Conservation (phyloP, 2,888 invertebrate genomes). For the Pegoplata infirma region DNA sequence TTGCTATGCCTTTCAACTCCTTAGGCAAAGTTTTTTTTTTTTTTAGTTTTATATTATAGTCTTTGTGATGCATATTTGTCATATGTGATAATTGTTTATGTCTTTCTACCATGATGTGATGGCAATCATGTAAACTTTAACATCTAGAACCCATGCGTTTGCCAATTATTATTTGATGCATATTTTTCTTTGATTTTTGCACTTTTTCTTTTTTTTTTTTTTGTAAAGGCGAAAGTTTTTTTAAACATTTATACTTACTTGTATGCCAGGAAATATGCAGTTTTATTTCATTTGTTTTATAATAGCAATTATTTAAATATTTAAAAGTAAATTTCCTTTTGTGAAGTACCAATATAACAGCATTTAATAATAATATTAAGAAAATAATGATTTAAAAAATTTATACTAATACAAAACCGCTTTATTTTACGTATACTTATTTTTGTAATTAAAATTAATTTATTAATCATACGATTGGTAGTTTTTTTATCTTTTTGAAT, state of each 20-base stretch:
- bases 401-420: too few relatives aligned
- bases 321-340: too few relatives aligned
- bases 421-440: too few relatives aligned
- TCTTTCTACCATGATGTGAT: neutral
- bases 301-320: neutral
- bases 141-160: conserved; percentile 55
- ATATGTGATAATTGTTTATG: conserved; percentile 35
- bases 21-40: neutral
- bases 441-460: too few relatives aligned
- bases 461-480: too few relatives aligned
- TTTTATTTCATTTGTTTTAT: neutral
- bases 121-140: neutral
- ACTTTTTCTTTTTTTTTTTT: conserved; percentile 51
- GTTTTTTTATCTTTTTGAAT: too few relatives aligned
- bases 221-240: conserved; percentile 55
- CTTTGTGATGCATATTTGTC: conserved; percentile 13
- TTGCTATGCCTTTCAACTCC: too few relatives aligned
- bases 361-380: too few relatives aligned
- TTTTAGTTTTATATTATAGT: too few relatives aligned
- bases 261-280: conserved; percentile 34
- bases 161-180: conserved; percentile 1
- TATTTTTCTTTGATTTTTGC: neutral
- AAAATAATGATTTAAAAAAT: too few relatives aligned
- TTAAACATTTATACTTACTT: neutral
- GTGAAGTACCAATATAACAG: too few relatives aligned